These are phyloP conservation scores for Carapus acus DNA, from an alignment of 2,797 vertebrate genomes.

Conservation along the genomic window DNA sequence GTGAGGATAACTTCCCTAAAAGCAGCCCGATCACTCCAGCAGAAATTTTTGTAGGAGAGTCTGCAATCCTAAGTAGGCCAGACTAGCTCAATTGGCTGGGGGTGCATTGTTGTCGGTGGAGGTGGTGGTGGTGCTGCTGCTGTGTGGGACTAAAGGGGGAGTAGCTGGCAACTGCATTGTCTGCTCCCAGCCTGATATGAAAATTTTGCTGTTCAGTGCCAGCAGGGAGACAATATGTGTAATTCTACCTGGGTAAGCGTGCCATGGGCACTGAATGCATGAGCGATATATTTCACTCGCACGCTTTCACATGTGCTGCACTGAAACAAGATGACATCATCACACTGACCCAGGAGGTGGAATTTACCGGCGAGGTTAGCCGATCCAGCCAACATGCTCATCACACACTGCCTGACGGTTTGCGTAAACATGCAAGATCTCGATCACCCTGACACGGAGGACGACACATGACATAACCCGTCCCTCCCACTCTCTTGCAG, in stretches of 20 bases:
- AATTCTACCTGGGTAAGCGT: conserved; percentile 2
- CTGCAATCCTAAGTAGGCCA: conserved; percentile 52
- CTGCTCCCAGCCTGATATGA: conserved; percentile 38
- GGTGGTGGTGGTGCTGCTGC: too few species aligned
- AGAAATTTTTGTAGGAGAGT: conserved; percentile 38
- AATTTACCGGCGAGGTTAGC: conserved; percentile 32
- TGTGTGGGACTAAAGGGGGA: too few species aligned
- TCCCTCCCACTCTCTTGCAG: conserved; percentile 21
- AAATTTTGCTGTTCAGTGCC: conserved; percentile 43
- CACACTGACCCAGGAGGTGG: conserved; percentile 11
- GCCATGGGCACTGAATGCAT: neutral
- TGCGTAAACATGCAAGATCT: conserved; percentile 38
- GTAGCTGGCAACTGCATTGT: too few species aligned
- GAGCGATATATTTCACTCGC: neutral
- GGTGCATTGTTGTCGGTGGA: too few species aligned
- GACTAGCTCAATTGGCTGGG: conserved; percentile 32
- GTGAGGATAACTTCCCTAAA: conserved; percentile 26
- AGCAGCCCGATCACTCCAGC: conserved; percentile 25
- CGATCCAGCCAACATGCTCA: conserved; percentile 9
- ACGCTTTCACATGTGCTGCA: too few species aligned
- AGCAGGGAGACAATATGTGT: conserved; percentile 9
- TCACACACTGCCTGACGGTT: conserved; percentile 35
- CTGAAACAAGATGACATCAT: neutral
- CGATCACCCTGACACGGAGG: conserved; percentile 23
- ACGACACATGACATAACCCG: conserved; percentile 31